phyloP scores from a whole-genome alignment of 2,797 vertebrate species.

The Syngnathus acus region DNA sequence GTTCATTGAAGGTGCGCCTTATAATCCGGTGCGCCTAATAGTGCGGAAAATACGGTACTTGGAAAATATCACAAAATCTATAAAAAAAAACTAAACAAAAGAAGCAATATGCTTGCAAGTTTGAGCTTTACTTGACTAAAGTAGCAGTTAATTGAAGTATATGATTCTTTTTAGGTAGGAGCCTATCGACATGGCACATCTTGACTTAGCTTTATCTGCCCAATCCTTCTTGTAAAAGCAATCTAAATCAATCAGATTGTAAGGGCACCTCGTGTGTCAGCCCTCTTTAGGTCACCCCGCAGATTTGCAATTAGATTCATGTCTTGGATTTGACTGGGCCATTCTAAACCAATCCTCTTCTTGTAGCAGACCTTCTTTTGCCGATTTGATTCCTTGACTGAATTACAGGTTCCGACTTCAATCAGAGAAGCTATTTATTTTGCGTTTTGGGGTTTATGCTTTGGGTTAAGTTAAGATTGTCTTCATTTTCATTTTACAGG shows the following conservation, averaged over 20 bases:
- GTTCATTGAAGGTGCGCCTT: too few species aligned
- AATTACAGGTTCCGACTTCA: neutral
- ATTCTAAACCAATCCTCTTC: neutral
- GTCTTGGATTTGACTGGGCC: conserved; percentile 1
- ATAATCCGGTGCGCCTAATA: too few species aligned
- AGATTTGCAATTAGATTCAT: conserved; percentile 4
- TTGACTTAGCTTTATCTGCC: neutral
- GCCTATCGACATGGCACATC: neutral
- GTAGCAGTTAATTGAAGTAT: neutral
- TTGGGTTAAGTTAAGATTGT: neutral
- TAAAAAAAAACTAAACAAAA: neutral
- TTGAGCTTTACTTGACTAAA: neutral
- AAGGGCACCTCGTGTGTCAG: neutral
- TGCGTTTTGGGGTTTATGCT: neutral
- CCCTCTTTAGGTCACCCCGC: neutral
- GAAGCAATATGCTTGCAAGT: neutral
- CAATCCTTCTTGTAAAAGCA: conserved; percentile 1
- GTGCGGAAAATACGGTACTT: neutral
- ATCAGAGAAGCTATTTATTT: neutral
- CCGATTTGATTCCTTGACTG: neutral
- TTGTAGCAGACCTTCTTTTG: neutral
- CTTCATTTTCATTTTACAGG: neutral
- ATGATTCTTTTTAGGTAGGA: neutral
- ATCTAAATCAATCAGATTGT: neutral
- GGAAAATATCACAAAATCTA: neutral